Base-by-base conservation (phyloP, 2,888 invertebrate genomes). In the Lordiphosa andalusiaca region DNA sequence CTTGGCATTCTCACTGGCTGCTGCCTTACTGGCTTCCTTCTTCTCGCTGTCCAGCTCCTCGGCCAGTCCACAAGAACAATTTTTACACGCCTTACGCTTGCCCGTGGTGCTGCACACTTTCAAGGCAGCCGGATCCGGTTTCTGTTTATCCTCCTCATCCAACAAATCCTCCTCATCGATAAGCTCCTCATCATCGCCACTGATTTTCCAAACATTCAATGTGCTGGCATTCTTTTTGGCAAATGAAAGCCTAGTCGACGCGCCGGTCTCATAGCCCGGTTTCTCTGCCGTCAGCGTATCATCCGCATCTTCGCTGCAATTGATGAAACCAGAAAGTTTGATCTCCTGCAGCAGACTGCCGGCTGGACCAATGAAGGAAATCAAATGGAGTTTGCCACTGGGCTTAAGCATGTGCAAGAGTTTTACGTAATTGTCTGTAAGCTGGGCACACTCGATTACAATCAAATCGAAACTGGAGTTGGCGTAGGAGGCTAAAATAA, bases 21-120 rank as follows among this genome's bases (percentile, higher is more conserved):
- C 53, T 30, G 69, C 53, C 30, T 88, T 77, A n/a, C 71, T 53
- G 55, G 86, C 36, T 9, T 35, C 30, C 10, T 50, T 86, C 25
- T 90, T 90, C 87, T 95, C 95, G 6, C 91, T 92, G 46, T 92
- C 93, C 51, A 98, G 90, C 89, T 98, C 97, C 73, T 99, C 98
- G 3, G 98, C 98, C 58, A 99, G 91, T 0, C 99, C 99, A 90
- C 99, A 99, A 1, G 95, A 93, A 88, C 99, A 99, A 89, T 99
- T 96, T 77, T 99, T 99, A 86, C 99, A 99, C 0, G 99, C 98
- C 90, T 98, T 98, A 57, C 96, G 92, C 89, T 97, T 96, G 1
- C 96, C 97, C 0, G 96, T 96, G 1, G 95, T 95, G 9, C 94
- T 93, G 87, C 96, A 96, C 16, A 95, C 96, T 92, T 91, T 94